Evolutionary conservation across 2,888 invertebrate species (phyloP).

Genomic region (Lasioglossum morio): DNA sequence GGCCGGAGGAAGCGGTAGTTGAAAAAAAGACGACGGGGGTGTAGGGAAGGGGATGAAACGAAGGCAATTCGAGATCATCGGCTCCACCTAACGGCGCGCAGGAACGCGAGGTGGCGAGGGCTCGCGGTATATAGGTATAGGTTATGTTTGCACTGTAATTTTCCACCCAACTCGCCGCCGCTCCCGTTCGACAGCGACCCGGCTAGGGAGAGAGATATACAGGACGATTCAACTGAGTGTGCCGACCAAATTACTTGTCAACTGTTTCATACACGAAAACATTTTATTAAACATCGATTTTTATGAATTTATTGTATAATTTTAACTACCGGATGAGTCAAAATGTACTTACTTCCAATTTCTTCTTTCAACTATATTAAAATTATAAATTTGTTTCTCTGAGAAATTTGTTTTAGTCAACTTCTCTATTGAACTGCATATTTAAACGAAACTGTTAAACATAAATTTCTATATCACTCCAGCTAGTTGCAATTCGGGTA

Average conservation of each 20-base stretch:
- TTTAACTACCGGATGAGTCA: background rate
- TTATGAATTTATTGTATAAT: background rate
- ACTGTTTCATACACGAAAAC: background rate
- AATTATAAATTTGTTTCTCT: too few species aligned
- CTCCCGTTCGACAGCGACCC: conserved; percentile 47
- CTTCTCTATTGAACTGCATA: too few species aligned
- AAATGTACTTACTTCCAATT: too few species aligned
- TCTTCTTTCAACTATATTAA: too few species aligned
- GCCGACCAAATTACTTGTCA: background rate
- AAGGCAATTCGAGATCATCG: conserved; percentile 69
- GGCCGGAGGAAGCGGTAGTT: background rate
- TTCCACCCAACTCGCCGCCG: conserved; percentile 71
- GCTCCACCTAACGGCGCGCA: conserved; percentile 67
- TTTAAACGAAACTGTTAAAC: background rate
- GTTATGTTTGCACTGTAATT: conserved; percentile 83
- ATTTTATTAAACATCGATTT: background rate
- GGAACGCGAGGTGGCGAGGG: conserved; percentile 44
- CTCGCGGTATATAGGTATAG: conserved; percentile 63
- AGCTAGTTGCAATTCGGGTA: too few species aligned
- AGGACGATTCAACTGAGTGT: background rate
- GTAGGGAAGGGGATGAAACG: conserved; percentile 14
- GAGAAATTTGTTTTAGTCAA: too few species aligned
- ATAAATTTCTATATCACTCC: background rate
- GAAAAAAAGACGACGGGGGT: conserved; percentile 4
- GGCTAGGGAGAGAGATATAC: background rate